phyloP scores from a whole-genome alignment of 2,797 vertebrate genomes.

The Manis javanica region DNA sequence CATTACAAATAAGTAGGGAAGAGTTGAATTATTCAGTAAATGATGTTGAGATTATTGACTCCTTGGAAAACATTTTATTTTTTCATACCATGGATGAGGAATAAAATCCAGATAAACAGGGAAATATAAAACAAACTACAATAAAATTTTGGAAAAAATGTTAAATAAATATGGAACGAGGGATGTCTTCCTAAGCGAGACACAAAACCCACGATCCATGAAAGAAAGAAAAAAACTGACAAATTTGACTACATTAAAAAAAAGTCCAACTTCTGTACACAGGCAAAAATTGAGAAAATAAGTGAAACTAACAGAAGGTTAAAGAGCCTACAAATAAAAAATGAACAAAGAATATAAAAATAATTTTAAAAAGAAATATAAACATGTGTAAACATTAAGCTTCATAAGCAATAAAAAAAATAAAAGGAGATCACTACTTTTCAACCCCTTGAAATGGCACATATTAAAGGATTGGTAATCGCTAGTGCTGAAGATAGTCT shows the following conservation, averaged over 20 bases:
- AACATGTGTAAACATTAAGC: not conserved
- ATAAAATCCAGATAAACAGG: not conserved
- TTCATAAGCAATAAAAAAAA: not conserved
- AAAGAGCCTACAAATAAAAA: not conserved
- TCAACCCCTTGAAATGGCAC: not conserved
- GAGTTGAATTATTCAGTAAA: not conserved
- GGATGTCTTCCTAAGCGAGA: not conserved
- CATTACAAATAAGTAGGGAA: not conserved
- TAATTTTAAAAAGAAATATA: slow-evolving; percentile 6
- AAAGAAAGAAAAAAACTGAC: not conserved
- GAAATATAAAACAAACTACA: slow-evolving; percentile 5
- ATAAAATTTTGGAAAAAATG: not conserved
- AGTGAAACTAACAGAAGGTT: not conserved
- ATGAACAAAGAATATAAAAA: not conserved
- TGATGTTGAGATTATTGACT: not conserved
- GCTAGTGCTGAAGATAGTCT: not conserved
- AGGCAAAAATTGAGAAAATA: not conserved
- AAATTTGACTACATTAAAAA: not conserved
- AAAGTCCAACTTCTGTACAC: not conserved
- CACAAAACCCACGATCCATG: not conserved
- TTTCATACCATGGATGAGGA: not conserved
- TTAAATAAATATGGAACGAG: not conserved
- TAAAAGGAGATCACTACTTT: not conserved
- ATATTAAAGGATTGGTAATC: not conserved
- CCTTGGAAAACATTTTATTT: not conserved